phyloP scores from a whole-genome alignment of 2,888 invertebrate species.

The Drosophila anomelani region DNA sequence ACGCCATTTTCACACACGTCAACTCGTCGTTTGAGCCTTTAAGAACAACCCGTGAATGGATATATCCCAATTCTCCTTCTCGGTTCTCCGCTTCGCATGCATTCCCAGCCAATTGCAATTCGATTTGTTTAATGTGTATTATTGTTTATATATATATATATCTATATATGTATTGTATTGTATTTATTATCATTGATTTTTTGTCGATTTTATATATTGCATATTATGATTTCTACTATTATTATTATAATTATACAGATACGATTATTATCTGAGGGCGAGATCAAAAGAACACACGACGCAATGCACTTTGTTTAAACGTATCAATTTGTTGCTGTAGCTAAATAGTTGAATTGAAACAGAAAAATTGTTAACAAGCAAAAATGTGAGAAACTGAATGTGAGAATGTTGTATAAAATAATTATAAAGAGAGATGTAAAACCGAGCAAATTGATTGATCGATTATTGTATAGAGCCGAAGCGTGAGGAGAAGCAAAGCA shows the following conservation, averaged over 20 bases:
- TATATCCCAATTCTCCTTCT: conserved; percentile 15
- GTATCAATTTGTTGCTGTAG: conserved; percentile 74
- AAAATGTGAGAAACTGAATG: conserved; percentile 75
- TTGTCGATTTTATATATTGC: conserved; percentile 57
- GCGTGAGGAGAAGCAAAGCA: conserved; percentile 61
- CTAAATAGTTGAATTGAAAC: conserved; percentile 72
- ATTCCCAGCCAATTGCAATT: conserved; percentile 51
- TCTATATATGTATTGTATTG: conserved; percentile 47
- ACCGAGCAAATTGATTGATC: conserved; percentile 56
- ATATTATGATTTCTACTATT: conserved; percentile 54
- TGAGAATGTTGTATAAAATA: conserved; percentile 77
- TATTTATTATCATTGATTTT: conserved; percentile 63
- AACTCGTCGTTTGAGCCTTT: conserved; percentile 34
- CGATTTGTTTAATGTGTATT: conserved; percentile 66
- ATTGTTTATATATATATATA: conserved; percentile 68
- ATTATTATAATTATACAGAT: conserved; percentile 43
- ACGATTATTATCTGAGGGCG: conserved; percentile 54
- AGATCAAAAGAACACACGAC: conserved; percentile 43
- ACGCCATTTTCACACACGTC: conserved; percentile 40
- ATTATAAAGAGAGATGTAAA: conserved; percentile 55
- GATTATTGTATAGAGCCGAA: conserved; percentile 49
- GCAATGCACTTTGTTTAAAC: conserved; percentile 73
- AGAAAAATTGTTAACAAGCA: conserved; percentile 65
- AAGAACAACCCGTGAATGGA: conserved; percentile 31
- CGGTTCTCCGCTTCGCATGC: conserved; percentile 44